Base-by-base conservation (phyloP, 2,113 vertebrate species). In the Reinhardtius hippoglossoides region DNA sequence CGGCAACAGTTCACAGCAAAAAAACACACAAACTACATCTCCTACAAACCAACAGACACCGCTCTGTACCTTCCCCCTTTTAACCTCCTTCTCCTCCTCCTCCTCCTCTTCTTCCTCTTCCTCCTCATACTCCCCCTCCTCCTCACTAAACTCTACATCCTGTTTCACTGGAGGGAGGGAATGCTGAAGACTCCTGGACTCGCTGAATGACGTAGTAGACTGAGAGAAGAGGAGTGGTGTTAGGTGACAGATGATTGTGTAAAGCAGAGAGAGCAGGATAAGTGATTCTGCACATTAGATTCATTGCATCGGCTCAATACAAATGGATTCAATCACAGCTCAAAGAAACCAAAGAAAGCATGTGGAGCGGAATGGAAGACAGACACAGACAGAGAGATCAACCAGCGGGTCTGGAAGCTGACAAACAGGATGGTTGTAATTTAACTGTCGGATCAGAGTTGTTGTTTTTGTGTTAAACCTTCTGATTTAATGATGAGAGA, bases 11-110 rank as follows among this genome's bases (percentile, higher is more conserved):
- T 72, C 56, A 67, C 16, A 27, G 7, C 23, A 71, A 56, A 70
- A 71, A 74, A 18, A 62, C 57, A 74, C 50, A 80, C 66, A 76
- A 62, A 63, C 74, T 65, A 82, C 1, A 0, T 67, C 44, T 46
- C 78, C 76, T 78, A 87, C 48, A 85, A 72, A 71, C 70, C 68
- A 86, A 71, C 61, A 87, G 61, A 79, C 71, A 83, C 73, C 61
- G 35, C 67, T 78, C 48, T 89, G 79, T 92, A 92, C 92, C 91
- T 92, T 90, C 87, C 85, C 80, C 78, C 35, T 75, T 90, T 89
- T 85, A 85, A 88, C 75, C 42, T 82, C 64, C 46, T 63, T 23
- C 61, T 81, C 67, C 13, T 87, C 74, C 4, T 89, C 89, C 0
- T 89, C 87, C 2, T 90, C 85, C 7, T 88, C 67, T 80, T 84